Conservation (phyloP, 2,113 vertebrate genomes). For the Pelmatolapia mariae region DNA sequence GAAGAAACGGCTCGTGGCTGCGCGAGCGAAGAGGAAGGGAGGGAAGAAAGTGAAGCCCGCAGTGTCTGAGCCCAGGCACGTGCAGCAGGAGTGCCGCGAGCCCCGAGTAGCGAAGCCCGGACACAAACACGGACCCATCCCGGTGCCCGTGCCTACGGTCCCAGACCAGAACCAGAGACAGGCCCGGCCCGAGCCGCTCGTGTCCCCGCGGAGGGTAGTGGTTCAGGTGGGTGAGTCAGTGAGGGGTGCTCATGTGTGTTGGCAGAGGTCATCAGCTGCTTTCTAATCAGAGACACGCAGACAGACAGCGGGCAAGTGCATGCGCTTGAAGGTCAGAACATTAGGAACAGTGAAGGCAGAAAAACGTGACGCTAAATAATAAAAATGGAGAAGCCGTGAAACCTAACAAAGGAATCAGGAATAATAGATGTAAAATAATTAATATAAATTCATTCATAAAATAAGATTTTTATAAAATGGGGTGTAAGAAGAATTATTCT, state of each 20-base stretch:
- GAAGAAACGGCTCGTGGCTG: slow-evolving; percentile 87
- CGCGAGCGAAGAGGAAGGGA: slow-evolving; percentile 83
- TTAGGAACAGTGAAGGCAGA: neutral
- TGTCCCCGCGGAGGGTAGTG: slow-evolving; percentile 83
- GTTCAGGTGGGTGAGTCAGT: slow-evolving; percentile 52
- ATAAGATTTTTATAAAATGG: neutral
- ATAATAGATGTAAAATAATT: neutral
- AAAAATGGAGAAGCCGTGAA: neutral
- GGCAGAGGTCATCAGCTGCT: neutral
- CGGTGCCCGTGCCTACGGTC: slow-evolving; percentile 71
- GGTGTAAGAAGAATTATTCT: neutral
- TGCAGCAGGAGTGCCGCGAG: slow-evolving; percentile 56
- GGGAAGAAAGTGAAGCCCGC: slow-evolving; percentile 82
- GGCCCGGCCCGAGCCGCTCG: slow-evolving; percentile 50
- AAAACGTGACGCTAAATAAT: neutral
- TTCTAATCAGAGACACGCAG: neutral
- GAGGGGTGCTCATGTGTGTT: neutral
- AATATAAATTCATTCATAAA: neutral
- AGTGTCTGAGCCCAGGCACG: slow-evolving; percentile 21
- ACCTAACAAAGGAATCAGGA: neutral
- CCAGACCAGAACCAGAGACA: slow-evolving; percentile 41
- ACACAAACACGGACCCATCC: slow-evolving; percentile 58
- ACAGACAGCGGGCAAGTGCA: neutral
- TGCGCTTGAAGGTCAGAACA: neutral
- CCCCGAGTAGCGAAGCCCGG: slow-evolving; percentile 16